A percentile compares a stretch with the other conserved stretches of the same genome.
Conservation (phyloP, 2,797 vertebrate genomes). For the Taeniopygia guttata region DNA sequence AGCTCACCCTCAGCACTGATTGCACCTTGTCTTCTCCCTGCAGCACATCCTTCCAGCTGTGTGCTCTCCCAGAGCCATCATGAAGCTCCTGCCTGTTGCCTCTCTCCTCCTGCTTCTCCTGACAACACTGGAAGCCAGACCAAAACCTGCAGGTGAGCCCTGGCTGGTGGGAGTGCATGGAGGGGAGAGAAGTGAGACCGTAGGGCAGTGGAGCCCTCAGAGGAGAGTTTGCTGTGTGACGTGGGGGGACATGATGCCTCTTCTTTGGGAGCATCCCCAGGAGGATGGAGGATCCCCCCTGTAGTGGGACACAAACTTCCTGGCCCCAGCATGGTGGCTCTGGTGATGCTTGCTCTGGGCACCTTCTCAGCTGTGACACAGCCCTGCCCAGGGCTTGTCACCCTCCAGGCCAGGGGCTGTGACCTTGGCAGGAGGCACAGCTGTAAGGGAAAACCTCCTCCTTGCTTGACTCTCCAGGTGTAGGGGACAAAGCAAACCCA, state of each 20-base stretch:
- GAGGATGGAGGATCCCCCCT: background rate
- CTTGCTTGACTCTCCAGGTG: background rate
- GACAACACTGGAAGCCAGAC: constrained; percentile 73
- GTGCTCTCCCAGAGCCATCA: constrained; percentile 16
- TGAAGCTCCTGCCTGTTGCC: constrained; percentile 64
- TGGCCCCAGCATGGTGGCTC: background rate
- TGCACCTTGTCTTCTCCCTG: background rate
- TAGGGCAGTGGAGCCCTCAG: fast-evolving
- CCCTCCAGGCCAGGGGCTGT: background rate
- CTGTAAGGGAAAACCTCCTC: fast-evolving
- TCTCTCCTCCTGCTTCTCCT: constrained; percentile 74
- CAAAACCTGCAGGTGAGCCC: constrained; percentile 71
- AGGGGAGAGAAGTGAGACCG: background rate
- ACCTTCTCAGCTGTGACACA: background rate
- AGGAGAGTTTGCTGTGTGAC: background rate
- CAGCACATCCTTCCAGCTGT: background rate
- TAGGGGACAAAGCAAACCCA: background rate
- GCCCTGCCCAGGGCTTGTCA: background rate
- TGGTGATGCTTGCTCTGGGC: background rate
- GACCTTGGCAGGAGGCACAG: background rate
- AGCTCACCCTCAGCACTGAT: background rate
- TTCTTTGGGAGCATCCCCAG: background rate
- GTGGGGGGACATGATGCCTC: background rate
- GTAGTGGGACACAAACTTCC: fast-evolving
- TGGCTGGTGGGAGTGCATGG: background rate